These are phyloP conservation scores for Brachycybe producta DNA, from an alignment of 2,888 invertebrate species.

Conservation along the genomic window DNA sequence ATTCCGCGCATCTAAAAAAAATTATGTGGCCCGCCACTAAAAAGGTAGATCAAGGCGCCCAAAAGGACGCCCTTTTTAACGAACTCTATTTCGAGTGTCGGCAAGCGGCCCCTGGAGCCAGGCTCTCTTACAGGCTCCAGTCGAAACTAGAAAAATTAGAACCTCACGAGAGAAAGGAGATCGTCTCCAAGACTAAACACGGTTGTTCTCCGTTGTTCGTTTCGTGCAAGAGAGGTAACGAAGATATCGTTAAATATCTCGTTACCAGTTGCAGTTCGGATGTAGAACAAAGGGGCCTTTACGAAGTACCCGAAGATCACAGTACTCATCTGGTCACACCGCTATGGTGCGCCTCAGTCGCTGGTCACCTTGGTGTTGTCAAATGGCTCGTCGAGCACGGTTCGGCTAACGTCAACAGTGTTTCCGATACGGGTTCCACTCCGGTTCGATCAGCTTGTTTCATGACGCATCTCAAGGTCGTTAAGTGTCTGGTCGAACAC, in stretches of 20 bases:
- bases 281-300: constrained; percentile 67
- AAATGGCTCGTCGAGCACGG: constrained; percentile 63
- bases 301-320: constrained; percentile 69
- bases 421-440: constrained; percentile 75
- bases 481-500: constrained; percentile 35
- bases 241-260: constrained; percentile 72
- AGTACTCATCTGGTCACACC: constrained; percentile 72
- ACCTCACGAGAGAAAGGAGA: constrained; percentile 26
- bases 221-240: constrained; percentile 62
- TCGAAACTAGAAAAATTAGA: constrained; percentile 41
- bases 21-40: no score
- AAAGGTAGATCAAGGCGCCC: constrained; percentile 25
- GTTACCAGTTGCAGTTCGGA: constrained; percentile 67
- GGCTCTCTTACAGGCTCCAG: constrained; percentile 44
- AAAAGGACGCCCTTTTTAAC: constrained; percentile 42
- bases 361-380: constrained; percentile 62
- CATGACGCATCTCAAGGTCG: constrained; percentile 74
- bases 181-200: constrained; percentile 44
- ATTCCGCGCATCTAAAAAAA: no score
- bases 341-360: constrained; percentile 83
- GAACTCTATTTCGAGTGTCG: constrained; percentile 53
- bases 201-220: constrained; percentile 72
- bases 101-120: constrained; percentile 50
- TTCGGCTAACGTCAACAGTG: constrained; percentile 73
- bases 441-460: constrained; percentile 84